Evolutionary conservation across 2,113 vertebrate species (phyloP), one percentile per base, ranked within the genome.

Genomic region (Rhinopomastus cyanomelas): DNA sequence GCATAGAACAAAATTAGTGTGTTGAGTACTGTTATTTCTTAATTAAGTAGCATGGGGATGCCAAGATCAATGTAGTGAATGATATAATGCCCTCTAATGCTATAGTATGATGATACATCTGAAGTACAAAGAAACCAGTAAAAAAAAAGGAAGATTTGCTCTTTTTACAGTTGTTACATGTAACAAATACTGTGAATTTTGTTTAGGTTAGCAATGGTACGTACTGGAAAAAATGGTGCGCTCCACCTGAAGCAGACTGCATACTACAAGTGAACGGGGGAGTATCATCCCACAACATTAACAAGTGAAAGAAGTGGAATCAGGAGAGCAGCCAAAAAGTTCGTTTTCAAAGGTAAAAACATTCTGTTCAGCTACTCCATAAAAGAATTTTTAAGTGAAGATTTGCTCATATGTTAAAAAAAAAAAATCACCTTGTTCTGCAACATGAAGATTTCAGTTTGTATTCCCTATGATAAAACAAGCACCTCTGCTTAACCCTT

Each of bases 171-270:
- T 37, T 65, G 16, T 20, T 56, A 1, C 8, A 4, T 21, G 16
- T 76, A 19, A 76, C 32, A 60, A 81, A 46, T 55, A 27, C 8
- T 64, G 16, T 95, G 27, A 13, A 3, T 95, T 95, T 96, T 87
- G 19, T 88, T 76, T 94, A 96, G 95, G 44, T 79, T 89, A 74
- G 60, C 16, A 16, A 98, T 98, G 97, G 97, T 98, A n/a, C 96
- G 97, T 56, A 97, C 90, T 82, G 97, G 97, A 39, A 98, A 97
- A 88, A 97, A 95, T 46, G 97, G 97, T 73, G 96, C 95, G 23
- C 97, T 98, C 52, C 97, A 98, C 87, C 93, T 97, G 87, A 98
- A 97, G 57, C 97, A 98, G 88, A 98, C 97, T n/a, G 95, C 97
- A 2, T 97, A 96, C 92, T 98, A 98, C 80, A 97, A 96, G 55